Evolutionary conservation across 2,797 vertebrate species (phyloP), one percentile per base, ranked within the genome.

Genomic region (Danio aesculapii): DNA sequence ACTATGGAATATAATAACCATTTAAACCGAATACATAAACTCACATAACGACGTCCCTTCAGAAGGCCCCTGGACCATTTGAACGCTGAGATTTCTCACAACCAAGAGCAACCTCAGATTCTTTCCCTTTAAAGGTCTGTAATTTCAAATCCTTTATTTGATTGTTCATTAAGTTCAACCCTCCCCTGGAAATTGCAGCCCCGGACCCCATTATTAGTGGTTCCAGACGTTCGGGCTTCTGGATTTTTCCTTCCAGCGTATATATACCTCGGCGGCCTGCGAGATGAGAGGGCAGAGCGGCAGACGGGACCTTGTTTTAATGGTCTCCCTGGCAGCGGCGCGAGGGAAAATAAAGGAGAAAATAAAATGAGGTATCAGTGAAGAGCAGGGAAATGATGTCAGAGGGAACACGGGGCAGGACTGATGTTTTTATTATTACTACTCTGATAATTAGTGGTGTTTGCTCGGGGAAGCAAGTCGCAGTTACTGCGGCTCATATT

Each of bases 91-190:
- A 80, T 82, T 81, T 63, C 78, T 79, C 83, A 86, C 74, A 75
- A 79, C 43, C 82, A 47, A 69, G 69, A 41, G 70, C 73, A 46
- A 61, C 79, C 75, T 84, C 81, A 78, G 81, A 81, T 82, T 81
- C 77, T 53, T 75, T 86, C 83, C 84, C 74, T 85, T 50, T 58
- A 44, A 79, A 58, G 81, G 84, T 77, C 87, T 88, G 77, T 88
- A 87, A 88, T 88, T 87, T 87, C 73, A 77, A 83, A 86, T 88
- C 76, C 78, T 87, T 85, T 86, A 88, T 87, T 85, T 87, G 90
- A 91, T 89, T 89, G 88, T 91, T 93, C 91, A 92, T 92, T 92
- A 92, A 90, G 86, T 90, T 88, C 83, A 81, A 88, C 88, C 89
- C 77, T 72, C 43, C 83, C 79, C 87, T 90, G 87, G 77, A 90